Evolutionary conservation across 2,888 invertebrate genomes (phyloP).

Genomic region (Drosophila quinaria): DNA sequence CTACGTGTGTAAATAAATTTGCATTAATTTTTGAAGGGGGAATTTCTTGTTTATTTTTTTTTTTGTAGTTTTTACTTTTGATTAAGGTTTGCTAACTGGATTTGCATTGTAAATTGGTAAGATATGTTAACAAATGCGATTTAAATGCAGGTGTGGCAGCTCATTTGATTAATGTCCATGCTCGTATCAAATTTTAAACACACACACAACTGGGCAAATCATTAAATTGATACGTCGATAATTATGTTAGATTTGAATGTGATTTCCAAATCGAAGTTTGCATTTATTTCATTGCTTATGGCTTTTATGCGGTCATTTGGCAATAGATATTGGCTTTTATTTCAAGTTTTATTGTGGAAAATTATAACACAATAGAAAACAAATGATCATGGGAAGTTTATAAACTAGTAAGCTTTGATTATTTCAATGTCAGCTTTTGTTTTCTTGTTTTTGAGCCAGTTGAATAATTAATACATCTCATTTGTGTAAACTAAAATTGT

Average conservation of each 20-base stretch:
- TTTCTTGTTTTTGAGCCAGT: not conserved
- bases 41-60: constrained; percentile 3
- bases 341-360: not conserved
- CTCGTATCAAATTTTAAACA: constrained; percentile 1
- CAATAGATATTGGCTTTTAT: not conserved
- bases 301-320: constrained; percentile 2
- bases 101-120: constrained; percentile 26
- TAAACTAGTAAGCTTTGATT: not conserved
- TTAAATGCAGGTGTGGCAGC: constrained; percentile 27
- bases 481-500: not conserved
- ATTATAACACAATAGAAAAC: not conserved
- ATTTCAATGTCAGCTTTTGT: constrained; percentile 9
- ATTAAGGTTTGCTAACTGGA: constrained; percentile 15
- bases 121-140: constrained; percentile 25
- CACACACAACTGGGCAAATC: not conserved
- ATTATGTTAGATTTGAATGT: constrained; percentile 3
- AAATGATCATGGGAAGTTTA: not conserved
- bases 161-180: constrained; percentile 33
- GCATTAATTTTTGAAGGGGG: constrained; percentile 27
- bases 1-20: constrained; percentile 36
- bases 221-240: constrained; percentile 5
- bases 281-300: not conserved
- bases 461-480: not conserved
- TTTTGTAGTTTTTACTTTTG: constrained; percentile 1
- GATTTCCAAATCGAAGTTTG: constrained; percentile 5